A percentile compares a stretch with the other conserved stretches of the same genome.
These are phyloP conservation scores for Mirounga angustirostris DNA, from an alignment of 2,113 vertebrate species.

Conservation along the genomic window DNA sequence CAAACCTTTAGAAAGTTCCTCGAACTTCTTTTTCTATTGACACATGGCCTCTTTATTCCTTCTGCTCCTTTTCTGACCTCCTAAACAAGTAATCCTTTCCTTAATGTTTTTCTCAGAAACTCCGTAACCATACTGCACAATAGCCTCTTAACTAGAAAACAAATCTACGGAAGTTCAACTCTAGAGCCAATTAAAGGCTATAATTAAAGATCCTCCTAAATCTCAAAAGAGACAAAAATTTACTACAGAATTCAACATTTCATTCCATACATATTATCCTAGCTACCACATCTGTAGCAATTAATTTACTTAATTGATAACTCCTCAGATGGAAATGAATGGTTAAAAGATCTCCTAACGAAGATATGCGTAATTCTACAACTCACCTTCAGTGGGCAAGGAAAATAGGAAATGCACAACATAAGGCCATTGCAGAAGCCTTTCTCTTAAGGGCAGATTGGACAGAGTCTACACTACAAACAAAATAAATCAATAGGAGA, in stretches of 20 bases:
- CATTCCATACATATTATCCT: neutral
- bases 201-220: constrained; percentile 6
- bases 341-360: constrained; percentile 5
- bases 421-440: neutral
- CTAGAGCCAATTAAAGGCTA: neutral
- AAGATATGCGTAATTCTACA: neutral
- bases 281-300: neutral
- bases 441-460: neutral
- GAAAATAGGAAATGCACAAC: neutral
- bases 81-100: neutral
- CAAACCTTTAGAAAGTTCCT: neutral
- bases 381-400: neutral
- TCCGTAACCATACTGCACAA: neutral
- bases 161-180: neutral
- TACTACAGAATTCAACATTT: constrained; percentile 42
- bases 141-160: neutral
- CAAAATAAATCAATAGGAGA: neutral
- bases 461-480: neutral
- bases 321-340: neutral
- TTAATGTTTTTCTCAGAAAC: constrained; percentile 4
- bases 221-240: neutral
- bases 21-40: neutral
- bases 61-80: neutral
- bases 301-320: constrained; percentile 13
- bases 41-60: neutral